Conservation (phyloP, 2,888 invertebrate species). For the Drosophila neotestacea region DNA sequence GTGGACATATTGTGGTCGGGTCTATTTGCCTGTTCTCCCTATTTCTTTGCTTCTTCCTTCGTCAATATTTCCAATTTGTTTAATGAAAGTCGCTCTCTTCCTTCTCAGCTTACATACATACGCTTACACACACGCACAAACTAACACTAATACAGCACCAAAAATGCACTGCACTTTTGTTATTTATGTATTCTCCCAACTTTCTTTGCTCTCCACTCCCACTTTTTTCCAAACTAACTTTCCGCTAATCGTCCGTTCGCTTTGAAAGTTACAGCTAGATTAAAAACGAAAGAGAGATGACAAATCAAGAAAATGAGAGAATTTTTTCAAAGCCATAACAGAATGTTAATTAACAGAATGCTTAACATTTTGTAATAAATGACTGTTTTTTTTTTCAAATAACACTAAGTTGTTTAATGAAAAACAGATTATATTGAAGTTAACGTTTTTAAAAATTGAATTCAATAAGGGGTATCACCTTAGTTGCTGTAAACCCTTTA, state of each 20-base stretch:
- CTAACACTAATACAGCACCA: conserved; percentile 27
- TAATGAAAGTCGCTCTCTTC: conserved; percentile 28
- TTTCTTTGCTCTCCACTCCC: conserved; percentile 58
- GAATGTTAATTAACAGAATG: conserved; percentile 35
- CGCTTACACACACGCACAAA: conserved; percentile 21
- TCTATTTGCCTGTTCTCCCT: conserved; percentile 6
- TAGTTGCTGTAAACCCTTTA: too few relatives aligned
- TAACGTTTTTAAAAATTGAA: too few relatives aligned
- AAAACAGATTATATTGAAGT: too few relatives aligned
- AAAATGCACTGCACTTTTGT: conserved; percentile 57
- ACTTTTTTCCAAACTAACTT: conserved; percentile 28
- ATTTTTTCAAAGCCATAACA: conserved; percentile 12
- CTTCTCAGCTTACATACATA: conserved; percentile 22
- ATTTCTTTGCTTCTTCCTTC: conserved; percentile 14
- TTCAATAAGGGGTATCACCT: too few relatives aligned
- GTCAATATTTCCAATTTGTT: conserved; percentile 32
- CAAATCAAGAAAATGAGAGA: conserved; percentile 14
- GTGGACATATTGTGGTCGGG: conserved; percentile 75
- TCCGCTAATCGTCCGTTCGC: conserved; percentile 29
- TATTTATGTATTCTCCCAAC: conserved; percentile 58
- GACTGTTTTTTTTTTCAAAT: too few relatives aligned
- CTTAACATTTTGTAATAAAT: neutral
- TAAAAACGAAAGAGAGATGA: conserved; percentile 23
- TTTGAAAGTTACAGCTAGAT: conserved; percentile 39
- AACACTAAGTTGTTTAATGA: too few relatives aligned